Evolutionary conservation across 2,113 vertebrate genomes (phyloP).

Genomic region (Zosterops lateralis): DNA sequence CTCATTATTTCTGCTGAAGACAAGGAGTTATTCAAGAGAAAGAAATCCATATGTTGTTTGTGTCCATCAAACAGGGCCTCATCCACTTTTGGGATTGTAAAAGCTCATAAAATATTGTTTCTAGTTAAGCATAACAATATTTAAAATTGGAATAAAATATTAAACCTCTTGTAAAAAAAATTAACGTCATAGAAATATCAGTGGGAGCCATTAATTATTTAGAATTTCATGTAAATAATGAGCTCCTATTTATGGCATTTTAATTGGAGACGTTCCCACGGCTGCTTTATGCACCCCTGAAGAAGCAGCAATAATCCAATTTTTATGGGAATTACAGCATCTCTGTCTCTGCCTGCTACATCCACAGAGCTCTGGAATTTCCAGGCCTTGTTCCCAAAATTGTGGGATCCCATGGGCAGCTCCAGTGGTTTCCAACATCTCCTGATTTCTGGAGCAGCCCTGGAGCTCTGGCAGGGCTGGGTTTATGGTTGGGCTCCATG

Average conservation of each 20-base stretch:
- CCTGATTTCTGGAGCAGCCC: not conserved
- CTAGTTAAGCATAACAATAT: not conserved
- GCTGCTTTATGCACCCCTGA: not conserved
- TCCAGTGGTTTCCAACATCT: not conserved
- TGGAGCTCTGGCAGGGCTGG: not conserved
- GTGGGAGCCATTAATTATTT: not conserved
- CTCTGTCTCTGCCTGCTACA: not conserved
- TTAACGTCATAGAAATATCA: not conserved
- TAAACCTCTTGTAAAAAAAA: not conserved
- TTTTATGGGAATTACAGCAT: not conserved
- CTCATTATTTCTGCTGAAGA: not conserved
- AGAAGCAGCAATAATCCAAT: not conserved
- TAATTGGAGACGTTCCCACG: not conserved
- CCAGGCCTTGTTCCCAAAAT: not conserved
- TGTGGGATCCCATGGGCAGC: not conserved
- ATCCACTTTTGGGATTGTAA: rapidly evolving
- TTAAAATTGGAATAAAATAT: not conserved
- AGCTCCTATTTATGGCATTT: not conserved
- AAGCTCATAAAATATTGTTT: not conserved
- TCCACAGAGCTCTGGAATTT: not conserved
- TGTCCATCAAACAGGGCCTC: not conserved
- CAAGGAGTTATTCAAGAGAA: not conserved
- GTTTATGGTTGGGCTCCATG: not conserved
- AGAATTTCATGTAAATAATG: not conserved
- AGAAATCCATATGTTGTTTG: not conserved